phyloP scores from a whole-genome alignment of 92 coral and sea anemone species.

The Phenganax stokvisi region DNA sequence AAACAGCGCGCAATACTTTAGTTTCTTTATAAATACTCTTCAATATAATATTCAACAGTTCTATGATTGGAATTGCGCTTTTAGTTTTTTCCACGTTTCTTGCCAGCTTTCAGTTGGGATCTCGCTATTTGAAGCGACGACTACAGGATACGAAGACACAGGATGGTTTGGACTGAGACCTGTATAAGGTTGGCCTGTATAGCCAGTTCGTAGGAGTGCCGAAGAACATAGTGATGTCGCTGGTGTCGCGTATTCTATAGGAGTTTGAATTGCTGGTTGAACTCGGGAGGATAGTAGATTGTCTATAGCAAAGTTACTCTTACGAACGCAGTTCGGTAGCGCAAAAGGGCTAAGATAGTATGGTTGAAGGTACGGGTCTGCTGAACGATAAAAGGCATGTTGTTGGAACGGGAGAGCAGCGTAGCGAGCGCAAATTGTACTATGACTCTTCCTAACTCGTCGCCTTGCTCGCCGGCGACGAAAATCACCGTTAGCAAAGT shows the following conservation, averaged over 20 bases:
- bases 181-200: neutral
- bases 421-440: constrained; percentile 60
- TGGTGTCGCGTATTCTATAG: neutral
- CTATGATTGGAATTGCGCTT: constrained; percentile 57
- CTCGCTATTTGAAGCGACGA: constrained; percentile 22
- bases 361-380: constrained; percentile 57
- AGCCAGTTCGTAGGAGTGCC: constrained; percentile 19
- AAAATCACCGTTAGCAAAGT: constrained; percentile 96
- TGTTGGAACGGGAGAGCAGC: constrained; percentile 50
- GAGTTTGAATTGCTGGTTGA: constrained; percentile 34
- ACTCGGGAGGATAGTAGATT: constrained; percentile 52
- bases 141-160: constrained; percentile 6
- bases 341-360: constrained; percentile 47
- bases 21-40: neutral
- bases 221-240: constrained; percentile 7
- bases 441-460: constrained; percentile 74
- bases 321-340: constrained; percentile 51
- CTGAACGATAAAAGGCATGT: constrained; percentile 50
- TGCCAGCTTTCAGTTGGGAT: constrained; percentile 76
- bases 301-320: constrained; percentile 68
- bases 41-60: neutral
- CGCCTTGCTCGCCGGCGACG: constrained; percentile 89
- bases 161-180: neutral
- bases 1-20: no score
- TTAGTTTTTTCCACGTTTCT: constrained; percentile 81